Base-by-base conservation (phyloP, 2,888 invertebrate species). In the Mechanitis mazaeus region DNA sequence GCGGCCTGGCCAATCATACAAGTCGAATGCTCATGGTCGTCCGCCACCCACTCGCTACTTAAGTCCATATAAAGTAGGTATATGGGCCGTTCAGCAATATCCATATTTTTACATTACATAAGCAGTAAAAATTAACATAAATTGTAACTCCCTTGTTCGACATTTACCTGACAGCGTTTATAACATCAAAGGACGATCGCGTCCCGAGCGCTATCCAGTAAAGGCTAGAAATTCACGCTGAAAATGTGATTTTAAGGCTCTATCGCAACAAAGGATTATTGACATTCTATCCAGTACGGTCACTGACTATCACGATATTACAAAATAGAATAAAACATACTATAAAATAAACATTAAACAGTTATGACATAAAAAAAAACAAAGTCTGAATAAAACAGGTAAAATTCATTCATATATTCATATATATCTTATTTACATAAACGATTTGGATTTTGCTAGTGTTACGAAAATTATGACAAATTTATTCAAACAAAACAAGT, bases 11-110 rank as follows among this genome's bases (percentile, higher is more conserved):
- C 84, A 82, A 83, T 81, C 86, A 83, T 78, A 81, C 84, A 76
- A 79, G 80, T 77, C 68, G 70, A 71, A 79, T 75, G 81, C 85
- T 89, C 88, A 88, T 78, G 89, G 88, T 80, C 88, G 83, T 72
- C 88, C 77, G 77, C 89, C 88, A 80, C 89, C 89, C 87, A 90
- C 89, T 86, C 84, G 81, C 78, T 72, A 74, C 79, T 87, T 85
- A 87, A 87, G 77, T 76, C 89, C 89, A 86, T 88, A 87, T 88
- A 85, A 75, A 87, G 88, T 50, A 50, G 50, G 50, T 80, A 80
- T 82, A 80, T 79, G 63, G 77, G 75, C 72, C 72, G 75, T 76
- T 80, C 79, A 78, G 80, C 77, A 80, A 79, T 86, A 86, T 84
- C 83, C 79, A 85, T 85, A 85, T 84, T 87, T 86, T 87, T 84